A percentile compares a stretch with the other conserved stretches of the same genome.
phyloP scores from a whole-genome alignment of 35 echinoderm and acorn worm species.

The Ophioderma brevispina region DNA sequence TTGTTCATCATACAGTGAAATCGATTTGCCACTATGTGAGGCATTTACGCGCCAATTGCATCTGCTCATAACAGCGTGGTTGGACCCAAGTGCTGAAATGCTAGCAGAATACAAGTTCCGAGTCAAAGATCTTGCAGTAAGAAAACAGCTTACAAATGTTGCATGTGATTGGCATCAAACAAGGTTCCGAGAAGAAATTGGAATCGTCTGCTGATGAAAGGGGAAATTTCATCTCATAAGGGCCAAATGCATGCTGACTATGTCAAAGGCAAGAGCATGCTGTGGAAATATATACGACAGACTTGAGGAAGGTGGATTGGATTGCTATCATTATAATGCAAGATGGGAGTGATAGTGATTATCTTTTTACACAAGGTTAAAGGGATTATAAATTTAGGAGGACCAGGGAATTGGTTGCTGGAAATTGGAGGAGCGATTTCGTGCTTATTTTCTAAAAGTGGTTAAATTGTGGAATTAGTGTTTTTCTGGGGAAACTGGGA shows the following conservation, averaged over 20 bases:
- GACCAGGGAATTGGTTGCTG: no score
- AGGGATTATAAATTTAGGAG: no score
- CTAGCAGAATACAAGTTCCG: neutral
- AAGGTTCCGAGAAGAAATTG: neutral
- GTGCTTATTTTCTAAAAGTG: no score
- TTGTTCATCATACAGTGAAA: no score
- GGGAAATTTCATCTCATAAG: neutral
- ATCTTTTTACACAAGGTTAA: no score
- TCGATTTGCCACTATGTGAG: neutral
- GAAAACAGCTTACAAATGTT: neutral
- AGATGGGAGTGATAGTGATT: neutral
- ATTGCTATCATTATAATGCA: neutral
- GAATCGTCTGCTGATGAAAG: neutral
- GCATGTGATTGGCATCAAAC: neutral
- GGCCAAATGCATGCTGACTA: neutral
- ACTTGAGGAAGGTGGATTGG: neutral
- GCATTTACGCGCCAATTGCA: neutral
- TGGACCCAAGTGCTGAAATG: neutral
- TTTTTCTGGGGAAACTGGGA: no score
- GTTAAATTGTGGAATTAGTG: no score
- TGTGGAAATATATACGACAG: neutral
- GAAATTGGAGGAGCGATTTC: no score
- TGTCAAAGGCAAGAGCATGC: neutral
- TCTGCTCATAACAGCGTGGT: neutral
- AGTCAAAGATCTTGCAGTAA: neutral